Evolutionary conservation across 2,113 vertebrate species (phyloP).

Genomic region (Heterotis niloticus): DNA sequence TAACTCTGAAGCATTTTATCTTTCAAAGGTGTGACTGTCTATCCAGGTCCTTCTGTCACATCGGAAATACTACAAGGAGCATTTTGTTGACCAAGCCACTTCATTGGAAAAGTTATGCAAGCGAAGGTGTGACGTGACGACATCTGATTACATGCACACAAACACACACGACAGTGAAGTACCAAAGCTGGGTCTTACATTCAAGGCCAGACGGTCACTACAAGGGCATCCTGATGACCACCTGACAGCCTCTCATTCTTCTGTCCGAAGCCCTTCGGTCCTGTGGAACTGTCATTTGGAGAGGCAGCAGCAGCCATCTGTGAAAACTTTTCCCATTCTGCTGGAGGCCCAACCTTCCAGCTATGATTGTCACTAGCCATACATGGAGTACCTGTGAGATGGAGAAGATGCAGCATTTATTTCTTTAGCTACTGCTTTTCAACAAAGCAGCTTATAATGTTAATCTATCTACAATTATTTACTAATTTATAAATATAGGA

Average conservation of each 20-base stretch:
- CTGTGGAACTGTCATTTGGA: constrained; percentile 86
- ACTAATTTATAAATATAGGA: too few relatives aligned
- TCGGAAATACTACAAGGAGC: constrained; percentile 14
- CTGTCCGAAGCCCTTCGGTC: constrained; percentile 90
- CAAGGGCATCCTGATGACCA: constrained; percentile 73
- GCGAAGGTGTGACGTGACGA: constrained; percentile 43
- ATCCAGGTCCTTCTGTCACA: neutral
- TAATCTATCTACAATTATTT: too few relatives aligned
- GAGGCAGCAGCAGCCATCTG: constrained; percentile 91
- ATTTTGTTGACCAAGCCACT: constrained; percentile 14
- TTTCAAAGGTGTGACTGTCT: too few relatives aligned
- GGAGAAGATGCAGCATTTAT: too few relatives aligned
- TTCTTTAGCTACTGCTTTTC: too few relatives aligned
- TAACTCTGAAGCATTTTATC: too few relatives aligned
- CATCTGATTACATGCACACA: constrained; percentile 47
- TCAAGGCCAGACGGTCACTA: constrained; percentile 71
- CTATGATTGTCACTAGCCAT: constrained; percentile 77
- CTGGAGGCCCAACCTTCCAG: constrained; percentile 80
- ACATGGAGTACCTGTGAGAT: constrained; percentile 51
- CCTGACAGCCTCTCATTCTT: constrained; percentile 92
- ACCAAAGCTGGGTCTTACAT: constrained; percentile 68
- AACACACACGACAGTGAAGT: constrained; percentile 53
- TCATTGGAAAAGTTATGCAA: constrained; percentile 48
- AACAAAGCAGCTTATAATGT: too few relatives aligned
- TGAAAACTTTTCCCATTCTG: constrained; percentile 93